Evolutionary conservation across 2,113 vertebrate genomes (phyloP).

Genomic region (Pterophyllum scalare): DNA sequence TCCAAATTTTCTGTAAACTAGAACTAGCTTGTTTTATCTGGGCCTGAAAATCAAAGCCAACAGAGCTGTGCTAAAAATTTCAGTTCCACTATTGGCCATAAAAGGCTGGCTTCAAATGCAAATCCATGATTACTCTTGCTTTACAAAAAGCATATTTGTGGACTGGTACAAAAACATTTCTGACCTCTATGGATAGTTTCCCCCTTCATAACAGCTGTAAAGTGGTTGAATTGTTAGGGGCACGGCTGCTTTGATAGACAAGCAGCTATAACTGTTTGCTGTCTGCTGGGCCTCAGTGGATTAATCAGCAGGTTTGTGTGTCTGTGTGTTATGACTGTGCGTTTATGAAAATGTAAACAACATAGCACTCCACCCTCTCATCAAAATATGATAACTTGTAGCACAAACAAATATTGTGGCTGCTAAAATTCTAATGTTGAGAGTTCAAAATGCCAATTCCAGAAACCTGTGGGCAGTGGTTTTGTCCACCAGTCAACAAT

Average conservation of each 20-base stretch:
- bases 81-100: too few species aligned
- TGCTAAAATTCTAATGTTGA: neutral
- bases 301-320: neutral
- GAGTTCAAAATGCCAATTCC: neutral
- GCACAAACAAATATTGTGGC: neutral
- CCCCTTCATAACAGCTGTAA: too few species aligned
- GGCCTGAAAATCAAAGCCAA: neutral
- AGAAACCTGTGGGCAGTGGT: neutral
- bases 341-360: neutral
- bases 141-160: too few species aligned
- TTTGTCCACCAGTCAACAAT: neutral
- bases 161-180: too few species aligned
- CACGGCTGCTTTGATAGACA: neutral
- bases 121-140: too few species aligned
- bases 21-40: neutral
- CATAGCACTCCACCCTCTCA: neutral
- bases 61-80: too few species aligned
- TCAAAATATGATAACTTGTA: neutral
- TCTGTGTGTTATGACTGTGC: neutral
- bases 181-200: too few species aligned
- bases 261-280: neutral
- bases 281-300: too few species aligned
- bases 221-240: neutral
- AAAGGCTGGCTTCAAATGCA: too few species aligned
- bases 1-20: neutral